phyloP scores from a whole-genome alignment of 2,888 invertebrate species.

The Hirudinaria manillensis region DNA sequence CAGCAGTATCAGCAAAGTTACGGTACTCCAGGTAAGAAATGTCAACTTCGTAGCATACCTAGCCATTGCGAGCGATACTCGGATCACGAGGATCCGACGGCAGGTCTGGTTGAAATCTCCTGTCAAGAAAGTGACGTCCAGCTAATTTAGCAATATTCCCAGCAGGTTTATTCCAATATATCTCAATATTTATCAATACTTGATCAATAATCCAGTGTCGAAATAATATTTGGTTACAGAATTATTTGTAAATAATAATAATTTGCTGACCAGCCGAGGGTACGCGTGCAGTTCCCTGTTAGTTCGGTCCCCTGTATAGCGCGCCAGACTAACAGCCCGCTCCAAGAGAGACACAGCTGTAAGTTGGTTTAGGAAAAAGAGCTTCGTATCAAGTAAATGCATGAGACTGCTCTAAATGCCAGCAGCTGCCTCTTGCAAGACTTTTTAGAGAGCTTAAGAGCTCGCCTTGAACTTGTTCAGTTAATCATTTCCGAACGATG shows the following conservation, averaged over 20 bases:
- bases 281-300: conserved; percentile 19
- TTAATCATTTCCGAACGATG: no score
- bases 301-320: conserved; percentile 6
- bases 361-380: neutral
- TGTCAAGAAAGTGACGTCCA: neutral
- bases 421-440: conserved; percentile 8
- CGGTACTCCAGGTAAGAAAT: conserved; percentile 18
- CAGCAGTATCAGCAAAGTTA: conserved; percentile 2
- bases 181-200: neutral
- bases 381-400: neutral
- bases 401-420: neutral
- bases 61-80: conserved; percentile 13
- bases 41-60: conserved; percentile 12
- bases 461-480: neutral
- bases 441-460: conserved; percentile 7
- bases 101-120: conserved; percentile 19
- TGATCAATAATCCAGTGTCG: conserved; percentile 2
- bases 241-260: conserved; percentile 2
- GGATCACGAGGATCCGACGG: conserved; percentile 22
- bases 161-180: conserved; percentile 2
- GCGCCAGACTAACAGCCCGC: conserved; percentile 16
- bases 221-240: neutral
- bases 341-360: conserved; percentile 3
- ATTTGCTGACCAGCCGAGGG: conserved; percentile 25
- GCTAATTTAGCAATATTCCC: conserved; percentile 1